Conservation (phyloP, 2,888 invertebrate genomes). For the Trissoscelio sp. region DNA sequence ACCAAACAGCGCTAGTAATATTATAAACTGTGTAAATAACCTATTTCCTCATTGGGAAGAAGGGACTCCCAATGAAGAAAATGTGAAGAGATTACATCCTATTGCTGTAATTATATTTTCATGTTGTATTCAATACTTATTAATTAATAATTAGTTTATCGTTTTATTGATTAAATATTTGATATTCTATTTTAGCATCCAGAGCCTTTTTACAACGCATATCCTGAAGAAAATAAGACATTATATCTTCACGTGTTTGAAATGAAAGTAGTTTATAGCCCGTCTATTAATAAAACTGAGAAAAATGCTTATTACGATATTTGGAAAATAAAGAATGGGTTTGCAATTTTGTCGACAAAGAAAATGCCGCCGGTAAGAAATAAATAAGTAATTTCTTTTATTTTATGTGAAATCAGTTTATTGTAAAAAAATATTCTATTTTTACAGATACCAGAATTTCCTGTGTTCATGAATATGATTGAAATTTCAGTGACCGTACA, state of each 20-base stretch:
- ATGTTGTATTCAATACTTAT: too few relatives aligned
- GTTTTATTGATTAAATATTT: too few relatives aligned
- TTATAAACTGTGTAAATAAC: too few relatives aligned
- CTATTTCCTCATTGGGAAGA: conserved; percentile 85
- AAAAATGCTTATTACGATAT: conserved; percentile 85
- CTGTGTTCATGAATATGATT: conserved; percentile 90
- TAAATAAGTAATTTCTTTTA: too few relatives aligned
- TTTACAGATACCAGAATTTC: conserved; percentile 85
- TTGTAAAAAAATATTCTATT: neutral
- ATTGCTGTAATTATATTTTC: too few relatives aligned
- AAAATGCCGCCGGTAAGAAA: conserved; percentile 86
- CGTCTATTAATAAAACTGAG: conserved; percentile 84
- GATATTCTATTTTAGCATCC: conserved; percentile 84
- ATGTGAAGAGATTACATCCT: conserved; percentile 18
- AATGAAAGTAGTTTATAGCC: conserved; percentile 84
- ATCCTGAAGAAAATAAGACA: conserved; percentile 77
- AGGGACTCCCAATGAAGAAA: conserved; percentile 7
- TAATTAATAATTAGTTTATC: too few relatives aligned
- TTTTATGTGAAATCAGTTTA: neutral
- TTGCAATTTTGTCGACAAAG: conserved; percentile 87
- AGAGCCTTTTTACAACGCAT: conserved; percentile 78
- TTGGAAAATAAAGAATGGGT: conserved; percentile 84
- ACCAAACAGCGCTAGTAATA: conserved; percentile 84
- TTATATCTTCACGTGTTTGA: conserved; percentile 87
- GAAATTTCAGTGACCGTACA: conserved; percentile 85